Evolutionary conservation across 1,140 invertebrate species (phyloP), one percentile per base, ranked within the genome.

Genomic region (Capitella teleta): DNA sequence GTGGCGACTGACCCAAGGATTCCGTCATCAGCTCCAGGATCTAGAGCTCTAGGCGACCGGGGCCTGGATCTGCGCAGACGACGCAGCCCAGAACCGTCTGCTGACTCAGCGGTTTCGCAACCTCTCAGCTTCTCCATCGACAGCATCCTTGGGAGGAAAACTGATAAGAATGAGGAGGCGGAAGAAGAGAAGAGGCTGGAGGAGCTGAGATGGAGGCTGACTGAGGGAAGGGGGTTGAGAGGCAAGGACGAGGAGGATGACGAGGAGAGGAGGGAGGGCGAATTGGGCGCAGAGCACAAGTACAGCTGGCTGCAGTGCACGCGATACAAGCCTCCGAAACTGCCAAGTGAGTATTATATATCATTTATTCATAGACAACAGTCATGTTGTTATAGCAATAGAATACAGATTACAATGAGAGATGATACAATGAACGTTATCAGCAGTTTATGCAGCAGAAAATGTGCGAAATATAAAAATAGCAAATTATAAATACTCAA

Each of bases 321-420:
- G 0, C 69, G 84, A 51, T 86, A 84, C 60, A 80, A 78, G 55
- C 83, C 83, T 4, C 82, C 83, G 3, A 83, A 81, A 59, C 59
- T 86, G 48, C 81, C 80, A 58, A 73, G 82, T 78, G 77, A 81
- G 78, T 76, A n/a, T n/a, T n/a, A n/a, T n/a, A n/a, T n/a, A n/a
- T n/a, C n/a, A n/a, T n/a, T n/a, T n/a, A n/a, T n/a, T n/a, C n/a
- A n/a, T n/a, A n/a, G n/a, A n/a, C n/a, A n/a, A n/a, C n/a, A n/a
- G n/a, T n/a, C n/a, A n/a, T n/a, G n/a, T n/a, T n/a, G n/a, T n/a
- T n/a, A n/a, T n/a, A n/a, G n/a, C 23, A 5, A 16, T 25, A 32
- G 8, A n/a, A 32, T n/a, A 32, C 30, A 10, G n/a, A n/a, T n/a
- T n/a, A n/a, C n/a, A n/a, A n/a, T n/a, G n/a, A n/a, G n/a, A 32